Evolutionary conservation across 2,797 vertebrate species (phyloP), one percentile per base, ranked within the genome.

Genomic region (Enoplosus armatus): DNA sequence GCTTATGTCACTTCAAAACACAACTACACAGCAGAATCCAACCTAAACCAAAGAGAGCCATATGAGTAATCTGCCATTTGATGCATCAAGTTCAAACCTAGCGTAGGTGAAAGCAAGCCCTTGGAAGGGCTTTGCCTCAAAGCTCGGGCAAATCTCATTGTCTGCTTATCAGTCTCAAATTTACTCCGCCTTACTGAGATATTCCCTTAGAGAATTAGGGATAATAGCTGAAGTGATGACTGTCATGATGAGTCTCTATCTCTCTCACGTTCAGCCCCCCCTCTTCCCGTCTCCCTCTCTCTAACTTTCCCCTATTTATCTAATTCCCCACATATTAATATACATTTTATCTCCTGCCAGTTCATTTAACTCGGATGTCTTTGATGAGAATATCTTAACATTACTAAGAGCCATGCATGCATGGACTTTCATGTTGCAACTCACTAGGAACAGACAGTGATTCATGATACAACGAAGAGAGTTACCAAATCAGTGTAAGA

Each of bases 201-300:
- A 92, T 90, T 90, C 88, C 92, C 90, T 89, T n/a, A 29, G 87
- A 92, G 91, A 91, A 93, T 92, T 89, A 85, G 80, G 87, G 86
- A 90, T 92, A 91, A 93, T 91, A 87, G 82, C 83, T 80, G 72
- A 87, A 90, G 87, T 91, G 87, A 93, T 91, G 87, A 92, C 84
- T 85, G 91, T 86, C 86, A 83, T 85, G 86, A 93, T 87, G 89
- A 89, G 87, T 79, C 90, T 85, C 62, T 85, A 86, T 88, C 84
- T 79, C 85, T 75, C 77, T 85, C 77, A 80, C 87, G 80, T 90
- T 84, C 70, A 72, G 16, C 79, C 63, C 75, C 55, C 31, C 41
- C 59, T 55, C 59, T 62, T 41, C 62, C 35, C 48, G 0, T 65
- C 58, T 79, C 39, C 59, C 41, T 83, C 72, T 75, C 69, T 80